These are phyloP conservation scores for Rousettus leschenaultii DNA, from an alignment of 2,113 vertebrate species.

Conservation along the genomic window DNA sequence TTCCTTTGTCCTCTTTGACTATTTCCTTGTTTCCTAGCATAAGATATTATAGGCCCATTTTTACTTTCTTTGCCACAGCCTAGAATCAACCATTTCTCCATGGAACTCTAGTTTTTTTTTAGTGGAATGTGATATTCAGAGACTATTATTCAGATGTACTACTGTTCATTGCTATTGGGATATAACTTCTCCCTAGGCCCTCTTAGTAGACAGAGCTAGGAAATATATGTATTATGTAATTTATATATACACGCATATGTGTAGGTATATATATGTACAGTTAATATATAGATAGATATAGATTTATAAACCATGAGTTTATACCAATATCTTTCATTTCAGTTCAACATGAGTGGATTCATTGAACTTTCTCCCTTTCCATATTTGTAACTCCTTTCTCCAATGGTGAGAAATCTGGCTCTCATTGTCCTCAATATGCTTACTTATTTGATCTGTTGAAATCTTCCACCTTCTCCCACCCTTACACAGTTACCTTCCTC, in stretches of 20 bases:
- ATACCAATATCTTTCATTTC: not conserved
- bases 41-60: not conserved
- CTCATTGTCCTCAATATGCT: not conserved
- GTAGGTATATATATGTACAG: not conserved
- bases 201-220: not conserved
- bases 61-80: not conserved
- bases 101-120: not conserved
- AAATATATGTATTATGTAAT: not conserved
- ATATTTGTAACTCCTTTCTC: not conserved
- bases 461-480: not conserved
- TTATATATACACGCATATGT: not conserved
- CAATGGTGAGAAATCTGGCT: not conserved
- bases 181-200: not conserved
- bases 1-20: not conserved
- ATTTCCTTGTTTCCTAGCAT: not conserved
- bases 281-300: too few relatives aligned
- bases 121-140: not conserved
- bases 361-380: not conserved
- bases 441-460: not conserved
- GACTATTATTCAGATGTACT: not conserved
- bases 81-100: not conserved
- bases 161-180: not conserved
- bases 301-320: not conserved
- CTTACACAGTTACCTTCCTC: not conserved
- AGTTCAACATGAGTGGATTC: not conserved